Conservation (phyloP, 2,888 invertebrate genomes). For the Cephalotes varians region DNA sequence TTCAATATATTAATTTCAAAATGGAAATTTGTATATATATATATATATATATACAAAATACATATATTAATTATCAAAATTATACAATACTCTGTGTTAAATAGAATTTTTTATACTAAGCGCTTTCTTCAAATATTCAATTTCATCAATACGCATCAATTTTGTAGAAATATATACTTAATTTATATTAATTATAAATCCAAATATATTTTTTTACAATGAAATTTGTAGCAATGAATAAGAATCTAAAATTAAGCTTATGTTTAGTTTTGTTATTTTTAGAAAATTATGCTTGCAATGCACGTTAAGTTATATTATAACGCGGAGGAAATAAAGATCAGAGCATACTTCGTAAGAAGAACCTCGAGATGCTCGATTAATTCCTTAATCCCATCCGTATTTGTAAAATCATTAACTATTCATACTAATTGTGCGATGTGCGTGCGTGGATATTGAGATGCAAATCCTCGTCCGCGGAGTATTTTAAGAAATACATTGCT, state of each 20-base stretch:
- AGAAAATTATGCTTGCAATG: slow-evolving; percentile 28
- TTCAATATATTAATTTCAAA: neutral
- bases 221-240: neutral
- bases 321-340: neutral
- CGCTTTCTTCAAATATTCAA: neutral
- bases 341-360: slow-evolving; percentile 19
- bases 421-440: slow-evolving; percentile 39
- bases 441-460: slow-evolving; percentile 21
- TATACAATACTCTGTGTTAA: neutral
- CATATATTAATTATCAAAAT: neutral
- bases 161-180: neutral
- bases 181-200: neutral
- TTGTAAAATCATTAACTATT: slow-evolving; percentile 29
- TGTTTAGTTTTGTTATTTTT: neutral
- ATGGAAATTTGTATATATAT: neutral
- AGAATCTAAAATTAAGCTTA: neutral
- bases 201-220: slow-evolving; percentile 6
- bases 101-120: neutral
- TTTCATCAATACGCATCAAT: neutral
- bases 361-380: neutral
- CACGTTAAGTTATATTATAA: slow-evolving; percentile 9
- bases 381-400: slow-evolving; percentile 28
- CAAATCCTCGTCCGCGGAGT: slow-evolving; percentile 32
- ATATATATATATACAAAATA: no score
- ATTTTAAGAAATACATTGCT: slow-evolving; percentile 75